Evolutionary conservation across 92 coral and sea anemone genomes (phyloP), one percentile per base, ranked within the genome.

Genomic region (Paragorgia papillata): DNA sequence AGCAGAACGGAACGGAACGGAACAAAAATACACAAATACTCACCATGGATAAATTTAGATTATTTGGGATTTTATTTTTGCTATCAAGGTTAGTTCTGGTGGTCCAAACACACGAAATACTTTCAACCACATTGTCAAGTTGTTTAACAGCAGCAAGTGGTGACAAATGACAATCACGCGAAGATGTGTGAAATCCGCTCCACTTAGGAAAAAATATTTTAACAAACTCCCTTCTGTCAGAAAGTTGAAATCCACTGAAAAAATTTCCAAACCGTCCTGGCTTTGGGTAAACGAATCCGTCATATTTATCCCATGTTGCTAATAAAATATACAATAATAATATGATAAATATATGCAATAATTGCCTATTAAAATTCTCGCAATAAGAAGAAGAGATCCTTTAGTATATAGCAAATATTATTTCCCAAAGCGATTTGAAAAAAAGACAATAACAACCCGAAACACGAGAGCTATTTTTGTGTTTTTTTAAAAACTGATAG

Each of bases 161-260:
- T 15, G 80, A 9, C 88, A 87, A 62, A 22, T 56, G 30, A 17
- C 62, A 56, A 7, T 83, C 80, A 13, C 2, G 0, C 24, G 66
- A 13, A 0, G n/a, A 75, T 0, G 63, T 62, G 46, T 82, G 57
- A 56, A 87, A 87, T 0, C 91, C 91, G 14, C 62, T 37, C 91
- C 91, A 87, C 21, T 79, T 87, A 15, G 91, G 91, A 35, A 87
- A 69, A 44, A 56, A 83, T 28, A 13, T 12, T 28, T 28, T 56
- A 22, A 56, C 29, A 56, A 56, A 56, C 3, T 17, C 3, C 7
- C 10, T 56, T 56, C 62, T 56, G 62, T 56, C 62, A 3, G 3
- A 1, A 13, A 3, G 2, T 46, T 46, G 53, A 15, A 46, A 2
- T 46, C 53, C 53, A 46, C 15, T 6, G 17, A n/a, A 46, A 28